Percentiles rank a stretch among this genome's conserved stretches.
These are phyloP conservation scores for Bubo blakistoni DNA, from an alignment of 2,113 vertebrate genomes.

Conservation along the genomic window DNA sequence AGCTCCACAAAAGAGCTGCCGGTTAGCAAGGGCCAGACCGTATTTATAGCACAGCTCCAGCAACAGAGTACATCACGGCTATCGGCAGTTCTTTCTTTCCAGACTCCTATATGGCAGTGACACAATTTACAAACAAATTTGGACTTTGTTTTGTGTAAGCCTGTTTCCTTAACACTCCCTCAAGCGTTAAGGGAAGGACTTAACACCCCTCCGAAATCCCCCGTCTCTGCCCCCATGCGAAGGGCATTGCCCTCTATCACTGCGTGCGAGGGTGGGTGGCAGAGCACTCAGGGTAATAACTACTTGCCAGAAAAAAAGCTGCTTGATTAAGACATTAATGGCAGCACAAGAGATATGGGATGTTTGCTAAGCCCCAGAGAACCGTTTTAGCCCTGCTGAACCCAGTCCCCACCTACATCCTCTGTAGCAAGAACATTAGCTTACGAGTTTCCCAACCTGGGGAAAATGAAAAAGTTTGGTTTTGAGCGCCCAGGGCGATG, in stretches of 20 bases:
- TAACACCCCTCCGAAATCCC: not conserved
- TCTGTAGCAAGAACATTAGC: not conserved
- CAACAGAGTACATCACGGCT: not conserved
- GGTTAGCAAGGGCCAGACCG: fast-evolving
- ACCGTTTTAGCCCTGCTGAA: not conserved
- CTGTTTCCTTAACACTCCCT: not conserved
- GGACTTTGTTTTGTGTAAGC: not conserved
- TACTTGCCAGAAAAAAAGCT: not conserved
- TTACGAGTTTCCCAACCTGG: not conserved
- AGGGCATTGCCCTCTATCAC: not conserved
- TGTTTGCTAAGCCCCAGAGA: not conserved
- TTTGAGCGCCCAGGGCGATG: not conserved
- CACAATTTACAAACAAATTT: not conserved
- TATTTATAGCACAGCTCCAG: not conserved
- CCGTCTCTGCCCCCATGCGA: fast-evolving
- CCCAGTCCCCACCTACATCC: not conserved
- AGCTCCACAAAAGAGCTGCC: not conserved
- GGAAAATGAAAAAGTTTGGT: not conserved
- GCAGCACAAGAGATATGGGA: not conserved
- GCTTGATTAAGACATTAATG: not conserved
- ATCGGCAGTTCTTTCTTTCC: not conserved
- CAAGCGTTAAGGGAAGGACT: not conserved
- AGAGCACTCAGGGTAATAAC: not conserved
- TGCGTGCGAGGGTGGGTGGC: not conserved
- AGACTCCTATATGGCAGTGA: not conserved